Conservation (phyloP, 2,888 invertebrate species). For the Nomada flava region DNA sequence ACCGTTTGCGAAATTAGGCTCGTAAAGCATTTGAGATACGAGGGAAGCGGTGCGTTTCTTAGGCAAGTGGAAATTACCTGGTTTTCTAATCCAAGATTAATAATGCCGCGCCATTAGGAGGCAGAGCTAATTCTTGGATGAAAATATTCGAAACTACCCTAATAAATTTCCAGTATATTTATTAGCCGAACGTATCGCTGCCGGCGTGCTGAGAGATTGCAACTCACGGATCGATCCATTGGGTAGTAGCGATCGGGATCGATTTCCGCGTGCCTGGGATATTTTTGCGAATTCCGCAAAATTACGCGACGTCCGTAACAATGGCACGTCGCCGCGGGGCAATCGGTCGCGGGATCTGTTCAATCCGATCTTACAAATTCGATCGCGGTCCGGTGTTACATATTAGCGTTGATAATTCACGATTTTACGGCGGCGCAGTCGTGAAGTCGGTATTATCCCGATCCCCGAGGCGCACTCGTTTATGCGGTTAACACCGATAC, state of each 20-base stretch:
- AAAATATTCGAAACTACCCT: background rate
- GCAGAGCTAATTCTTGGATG: background rate
- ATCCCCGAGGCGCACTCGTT: constrained; percentile 59
- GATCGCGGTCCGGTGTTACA: constrained; percentile 72
- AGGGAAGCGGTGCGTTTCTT: no score
- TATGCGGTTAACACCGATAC: constrained; percentile 20
- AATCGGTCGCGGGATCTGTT: constrained; percentile 45
- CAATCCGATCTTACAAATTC: constrained; percentile 59
- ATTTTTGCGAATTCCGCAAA: constrained; percentile 20
- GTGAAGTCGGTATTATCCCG: constrained; percentile 74
- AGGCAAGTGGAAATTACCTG: background rate
- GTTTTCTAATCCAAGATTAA: background rate
- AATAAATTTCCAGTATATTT: no score
- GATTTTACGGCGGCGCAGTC: constrained; percentile 75
- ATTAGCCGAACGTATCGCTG: background rate
- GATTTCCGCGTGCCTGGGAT: constrained; percentile 30
- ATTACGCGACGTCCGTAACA: constrained; percentile 42
- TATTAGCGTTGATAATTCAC: constrained; percentile 77
- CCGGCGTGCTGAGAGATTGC: background rate
- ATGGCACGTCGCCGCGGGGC: constrained; percentile 29
- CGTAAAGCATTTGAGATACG: background rate
- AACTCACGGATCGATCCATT: background rate
- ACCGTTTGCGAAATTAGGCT: background rate
- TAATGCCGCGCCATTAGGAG: no score
- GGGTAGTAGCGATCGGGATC: constrained; percentile 13